These are phyloP conservation scores for Drosophila pallidifrons DNA, from an alignment of 1,140 invertebrate genomes.

Conservation along the genomic window DNA sequence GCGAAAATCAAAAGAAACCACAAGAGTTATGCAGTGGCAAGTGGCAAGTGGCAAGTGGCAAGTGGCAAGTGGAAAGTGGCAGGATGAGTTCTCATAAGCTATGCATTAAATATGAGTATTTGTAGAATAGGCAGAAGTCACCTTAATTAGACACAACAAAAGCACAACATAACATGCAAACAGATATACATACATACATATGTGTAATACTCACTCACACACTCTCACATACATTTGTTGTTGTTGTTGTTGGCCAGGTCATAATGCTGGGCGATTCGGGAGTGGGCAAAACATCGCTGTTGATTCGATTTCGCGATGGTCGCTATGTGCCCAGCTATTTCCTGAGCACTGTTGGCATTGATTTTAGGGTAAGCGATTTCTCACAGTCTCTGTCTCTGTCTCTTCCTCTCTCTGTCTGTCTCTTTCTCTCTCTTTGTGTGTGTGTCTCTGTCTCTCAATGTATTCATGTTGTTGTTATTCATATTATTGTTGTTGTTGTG, in stretches of 20 bases:
- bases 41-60: background rate
- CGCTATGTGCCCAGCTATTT: constrained; percentile 95
- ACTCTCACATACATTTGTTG: constrained; percentile 9
- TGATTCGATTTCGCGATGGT: constrained; percentile 94
- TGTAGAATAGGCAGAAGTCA: background rate
- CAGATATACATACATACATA: constrained; percentile 13
- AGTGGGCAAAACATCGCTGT: constrained; percentile 95
- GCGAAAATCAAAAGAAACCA: constrained; percentile 23
- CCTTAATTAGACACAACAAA: constrained; percentile 50
- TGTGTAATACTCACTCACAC: constrained; percentile 23
- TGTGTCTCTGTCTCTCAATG: constrained; percentile 13
- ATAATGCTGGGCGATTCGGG: constrained; percentile 96
- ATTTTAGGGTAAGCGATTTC: constrained; percentile 92
- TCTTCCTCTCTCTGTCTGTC: constrained; percentile 13
- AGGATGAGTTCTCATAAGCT: constrained; percentile 27
- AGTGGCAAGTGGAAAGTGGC: background rate
- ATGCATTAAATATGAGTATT: constrained; percentile 45
- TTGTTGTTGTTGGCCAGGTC: constrained; percentile 87
- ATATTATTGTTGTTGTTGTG: constrained; percentile 54
- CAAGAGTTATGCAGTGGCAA: constrained; percentile 19
- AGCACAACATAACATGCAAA: background rate
- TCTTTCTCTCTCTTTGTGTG: constrained; percentile 16
- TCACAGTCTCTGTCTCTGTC: constrained; percentile 8
- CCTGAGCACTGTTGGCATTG: constrained; percentile 97
- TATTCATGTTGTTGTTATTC: constrained; percentile 53